Evolutionary conservation across 2,113 vertebrate genomes (phyloP), one percentile per base, ranked within the genome.

Genomic region (Procavia capensis): DNA sequence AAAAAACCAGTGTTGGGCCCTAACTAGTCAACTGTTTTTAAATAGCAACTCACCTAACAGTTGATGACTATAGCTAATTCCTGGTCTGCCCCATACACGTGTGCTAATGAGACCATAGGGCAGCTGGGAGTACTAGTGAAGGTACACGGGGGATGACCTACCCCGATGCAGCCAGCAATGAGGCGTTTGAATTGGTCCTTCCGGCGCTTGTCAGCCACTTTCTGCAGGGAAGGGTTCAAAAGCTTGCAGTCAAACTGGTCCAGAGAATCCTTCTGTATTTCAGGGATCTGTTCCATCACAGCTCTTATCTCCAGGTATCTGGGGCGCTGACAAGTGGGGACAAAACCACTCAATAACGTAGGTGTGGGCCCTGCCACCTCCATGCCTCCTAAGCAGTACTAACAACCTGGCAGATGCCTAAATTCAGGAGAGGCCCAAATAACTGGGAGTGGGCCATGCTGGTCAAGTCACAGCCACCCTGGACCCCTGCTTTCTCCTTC

Each of bases 171-270:
- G 97, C 99, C 99, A 64, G 99, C 98, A 24, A 99, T 99, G 82
- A 99, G 99, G 95, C 99, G 99, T 98, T 98, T 99, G 97, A 99
- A 99, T 94, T 99, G 99, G 95, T 99, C 99, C 98, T 99, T 99
- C 96, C 99, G 98, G 97, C 99, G 99, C 97, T 99, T 99, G 50
- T 99, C 99, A 85, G 98, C 98, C 24, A 97, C 95, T 80, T 99
- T 99, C 97, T 99, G 99, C 74, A 98, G 96, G 0, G 97, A 98
- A 36, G 99, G 98, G 86, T 99, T 99, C 54, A 99, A 96, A 11
- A 99, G 98, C 95, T 99, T 99, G 93, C 98, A 98, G 96, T 99
- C 99, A 95, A 99, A 99, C 97, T 99, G 99, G 92, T 99, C 99
- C 97, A 99, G 97, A n/a, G 99, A 98, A 6, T 99, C 99, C 59